phyloP scores from a whole-genome alignment of 1,140 invertebrate genomes.

The Plodia interpunctella region DNA sequence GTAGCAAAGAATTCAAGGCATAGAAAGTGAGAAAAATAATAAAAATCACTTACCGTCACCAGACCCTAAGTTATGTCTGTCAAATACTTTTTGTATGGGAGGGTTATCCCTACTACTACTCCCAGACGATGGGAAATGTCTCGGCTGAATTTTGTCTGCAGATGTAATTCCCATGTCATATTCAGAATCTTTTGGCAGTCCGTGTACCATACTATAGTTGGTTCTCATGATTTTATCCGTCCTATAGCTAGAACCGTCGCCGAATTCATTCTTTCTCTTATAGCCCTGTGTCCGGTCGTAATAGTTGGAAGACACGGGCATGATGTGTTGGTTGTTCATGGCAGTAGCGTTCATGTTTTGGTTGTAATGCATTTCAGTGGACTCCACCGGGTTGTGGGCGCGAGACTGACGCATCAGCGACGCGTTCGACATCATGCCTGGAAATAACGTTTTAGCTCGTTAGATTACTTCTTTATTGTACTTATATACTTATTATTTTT shows the following conservation, averaged over 20 bases:
- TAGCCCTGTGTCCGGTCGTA: slow-evolving; percentile 58
- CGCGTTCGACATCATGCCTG: slow-evolving; percentile 63
- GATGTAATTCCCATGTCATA: slow-evolving; percentile 43
- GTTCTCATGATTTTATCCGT: slow-evolving; percentile 67
- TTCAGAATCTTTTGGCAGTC: slow-evolving; percentile 45
- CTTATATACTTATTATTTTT: too few species aligned
- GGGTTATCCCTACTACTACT: slow-evolving; percentile 37
- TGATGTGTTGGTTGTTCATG: slow-evolving; percentile 46
- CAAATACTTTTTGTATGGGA: slow-evolving; percentile 49
- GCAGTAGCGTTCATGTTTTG: slow-evolving; percentile 47
- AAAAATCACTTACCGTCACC: slow-evolving; percentile 56
- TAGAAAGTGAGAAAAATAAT: slow-evolving; percentile 21
- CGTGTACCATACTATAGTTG: slow-evolving; percentile 56
- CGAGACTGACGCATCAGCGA: slow-evolving; percentile 57
- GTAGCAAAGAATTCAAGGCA: slow-evolving; percentile 47
- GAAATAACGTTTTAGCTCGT: neutral
- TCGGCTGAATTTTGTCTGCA: slow-evolving; percentile 39
- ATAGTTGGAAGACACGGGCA: slow-evolving; percentile 55
- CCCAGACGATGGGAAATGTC: slow-evolving; percentile 44
- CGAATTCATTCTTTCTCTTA: slow-evolving; percentile 66
- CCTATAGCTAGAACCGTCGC: slow-evolving; percentile 50
- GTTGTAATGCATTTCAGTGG: slow-evolving; percentile 63
- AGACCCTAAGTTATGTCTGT: slow-evolving; percentile 58
- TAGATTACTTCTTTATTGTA: neutral
- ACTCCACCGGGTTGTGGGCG: slow-evolving; percentile 56